These are phyloP conservation scores for Prostheceraeus crozeri DNA, from an alignment of 2,888 invertebrate species.

Conservation along the genomic window DNA sequence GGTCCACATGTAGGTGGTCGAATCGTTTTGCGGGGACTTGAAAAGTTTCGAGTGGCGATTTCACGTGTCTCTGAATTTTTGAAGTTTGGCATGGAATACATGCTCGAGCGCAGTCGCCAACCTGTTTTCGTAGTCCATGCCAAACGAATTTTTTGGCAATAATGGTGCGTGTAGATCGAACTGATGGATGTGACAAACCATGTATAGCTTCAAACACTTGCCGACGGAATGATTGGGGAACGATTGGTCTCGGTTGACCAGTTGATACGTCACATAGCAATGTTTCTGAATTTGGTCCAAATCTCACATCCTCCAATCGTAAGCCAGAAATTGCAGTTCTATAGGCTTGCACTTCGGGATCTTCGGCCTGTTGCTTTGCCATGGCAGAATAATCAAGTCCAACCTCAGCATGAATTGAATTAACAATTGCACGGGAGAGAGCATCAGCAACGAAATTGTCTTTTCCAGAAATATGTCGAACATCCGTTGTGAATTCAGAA, in stretches of 20 bases:
- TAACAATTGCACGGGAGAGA: conserved; percentile 25
- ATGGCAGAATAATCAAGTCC: conserved; percentile 5
- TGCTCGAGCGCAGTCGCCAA: conserved; percentile 44
- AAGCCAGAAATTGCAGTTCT: neutral
- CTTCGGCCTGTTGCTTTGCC: neutral
- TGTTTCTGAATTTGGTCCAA: neutral
- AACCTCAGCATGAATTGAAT: neutral
- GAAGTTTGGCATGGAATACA: conserved; percentile 48
- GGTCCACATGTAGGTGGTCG: conserved; percentile 55
- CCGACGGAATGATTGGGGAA: conserved; percentile 30
- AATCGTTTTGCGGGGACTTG: conserved; percentile 45
- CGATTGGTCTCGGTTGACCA: conserved; percentile 37
- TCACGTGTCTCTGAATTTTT: conserved; percentile 48
- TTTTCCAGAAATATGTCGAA: neutral
- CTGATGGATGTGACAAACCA: conserved; percentile 26
- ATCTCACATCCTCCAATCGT: conserved; percentile 13
- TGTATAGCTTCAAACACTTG: conserved; percentile 19
- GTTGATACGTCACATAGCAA: conserved; percentile 30
- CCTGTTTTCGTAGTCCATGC: conserved; percentile 40
- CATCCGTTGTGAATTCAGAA: conserved; percentile 10
- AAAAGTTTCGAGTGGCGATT: conserved; percentile 33
- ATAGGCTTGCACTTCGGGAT: neutral
- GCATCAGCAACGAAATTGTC: conserved; percentile 32
- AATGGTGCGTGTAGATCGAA: conserved; percentile 29
- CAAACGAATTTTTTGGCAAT: conserved; percentile 28